These are phyloP conservation scores for Hymenochirus boettgeri DNA, from an alignment of 2,113 vertebrate species.

Conservation along the genomic window DNA sequence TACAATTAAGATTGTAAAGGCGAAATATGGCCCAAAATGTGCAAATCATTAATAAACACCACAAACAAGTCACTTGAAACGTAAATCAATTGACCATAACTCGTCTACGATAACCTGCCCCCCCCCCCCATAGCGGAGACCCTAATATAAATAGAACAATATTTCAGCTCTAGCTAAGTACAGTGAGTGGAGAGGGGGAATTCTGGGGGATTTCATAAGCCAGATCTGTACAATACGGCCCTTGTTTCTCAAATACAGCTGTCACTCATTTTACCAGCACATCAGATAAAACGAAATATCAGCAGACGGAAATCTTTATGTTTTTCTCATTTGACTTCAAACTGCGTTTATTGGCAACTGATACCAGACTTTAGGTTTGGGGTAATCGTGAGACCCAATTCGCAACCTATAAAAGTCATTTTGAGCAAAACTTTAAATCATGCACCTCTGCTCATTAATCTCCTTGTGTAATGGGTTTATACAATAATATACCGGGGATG, in stretches of 20 bases:
- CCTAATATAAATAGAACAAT: too few relatives aligned
- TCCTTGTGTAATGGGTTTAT: background rate
- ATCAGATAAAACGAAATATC: background rate
- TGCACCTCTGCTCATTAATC: background rate
- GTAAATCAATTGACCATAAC: too few relatives aligned
- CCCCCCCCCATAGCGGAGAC: too few relatives aligned
- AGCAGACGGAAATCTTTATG: background rate
- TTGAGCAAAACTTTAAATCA: background rate
- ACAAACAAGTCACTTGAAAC: too few relatives aligned
- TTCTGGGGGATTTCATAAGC: too few relatives aligned
- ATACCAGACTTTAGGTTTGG: background rate
- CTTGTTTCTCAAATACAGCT: background rate
- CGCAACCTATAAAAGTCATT: constrained; percentile 1
- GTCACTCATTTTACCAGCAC: background rate
- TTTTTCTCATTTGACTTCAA: background rate
- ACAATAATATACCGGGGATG: background rate
- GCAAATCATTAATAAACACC: too few relatives aligned
- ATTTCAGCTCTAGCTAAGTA: too few relatives aligned
- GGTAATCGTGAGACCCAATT: background rate
- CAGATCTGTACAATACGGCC: too few relatives aligned
- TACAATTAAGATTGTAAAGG: too few relatives aligned
- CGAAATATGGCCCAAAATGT: too few relatives aligned
- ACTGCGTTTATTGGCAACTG: background rate
- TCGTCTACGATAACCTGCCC: too few relatives aligned
- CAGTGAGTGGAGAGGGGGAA: too few relatives aligned